phyloP scores from a whole-genome alignment of 2,113 vertebrate species.

The Myanophis thanlyinensis region DNA sequence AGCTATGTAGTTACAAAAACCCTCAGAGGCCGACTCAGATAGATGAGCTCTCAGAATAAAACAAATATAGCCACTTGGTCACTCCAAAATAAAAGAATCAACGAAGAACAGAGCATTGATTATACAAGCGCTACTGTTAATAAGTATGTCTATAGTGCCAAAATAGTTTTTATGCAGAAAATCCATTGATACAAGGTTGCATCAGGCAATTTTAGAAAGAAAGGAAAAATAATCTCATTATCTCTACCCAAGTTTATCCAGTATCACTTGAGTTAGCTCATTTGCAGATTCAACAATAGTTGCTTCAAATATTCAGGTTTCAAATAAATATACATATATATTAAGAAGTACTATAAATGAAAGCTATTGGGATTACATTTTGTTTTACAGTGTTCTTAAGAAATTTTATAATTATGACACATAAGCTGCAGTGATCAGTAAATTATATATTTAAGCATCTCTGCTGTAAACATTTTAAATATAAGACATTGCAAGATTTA shows the following conservation, averaged over 20 bases:
- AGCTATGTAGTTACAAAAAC: conserved; percentile 38
- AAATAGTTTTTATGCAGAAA: conserved; percentile 17
- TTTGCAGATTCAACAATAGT: conserved; percentile 44
- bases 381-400: conserved; percentile 49
- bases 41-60: conserved; percentile 40
- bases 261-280: conserved; percentile 43
- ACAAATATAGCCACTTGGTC: conserved; percentile 38
- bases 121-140: conserved; percentile 19
- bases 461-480: conserved; percentile 41
- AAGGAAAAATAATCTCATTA: conserved; percentile 18
- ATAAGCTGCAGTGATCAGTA: conserved; percentile 56
- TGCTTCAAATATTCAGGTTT: conserved; percentile 48
- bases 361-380: conserved; percentile 35
- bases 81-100: conserved; percentile 34
- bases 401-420: conserved; percentile 67
- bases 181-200: conserved; percentile 38
- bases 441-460: conserved; percentile 20
- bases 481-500: conserved; percentile 42
- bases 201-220: conserved; percentile 41
- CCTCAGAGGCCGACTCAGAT: conserved; percentile 46
- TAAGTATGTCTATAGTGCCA: background rate
- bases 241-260: conserved; percentile 22
- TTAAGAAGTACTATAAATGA: conserved; percentile 36
- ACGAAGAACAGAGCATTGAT: conserved; percentile 31
- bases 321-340: conserved; percentile 18